Base-by-base conservation (phyloP, 2,797 vertebrate genomes). In the Pipistrellus kuhlii region DNA sequence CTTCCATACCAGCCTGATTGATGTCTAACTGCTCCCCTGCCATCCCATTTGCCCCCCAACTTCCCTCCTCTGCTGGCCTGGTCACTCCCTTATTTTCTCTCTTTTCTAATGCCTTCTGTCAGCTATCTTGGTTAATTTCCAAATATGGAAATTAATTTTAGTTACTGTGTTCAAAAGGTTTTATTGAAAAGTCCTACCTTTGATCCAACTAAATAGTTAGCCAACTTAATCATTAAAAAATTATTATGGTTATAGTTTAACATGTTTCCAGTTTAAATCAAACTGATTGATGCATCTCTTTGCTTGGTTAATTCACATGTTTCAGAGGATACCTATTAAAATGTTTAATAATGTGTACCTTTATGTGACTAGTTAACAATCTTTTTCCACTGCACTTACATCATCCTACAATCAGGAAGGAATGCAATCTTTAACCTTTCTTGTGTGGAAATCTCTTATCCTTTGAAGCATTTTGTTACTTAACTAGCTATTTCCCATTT, bases 381-480 rank as follows among this genome's bases (percentile, higher is more conserved):
- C 35, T 59, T 83, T 83, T 69, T 18, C 32, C 20, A 7, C 17
- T 44, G 6, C 0, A 32, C 17, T 59, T 53, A 35, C 13, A 68
- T 84, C 53, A 72, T 68, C n/a, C 9, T 76, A 23, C 3, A 35
- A 18, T 62, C 32, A 23, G 25, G 20, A 66, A 86, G 27, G 62
- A 66, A 30, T 7, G 14, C 35, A 48, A 87, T 62, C 77, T 87
- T 91, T 32, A 88, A 68, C 41, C 83, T 81, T 32, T 48, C 38
- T 81, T 48, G 62, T 35, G 18, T 69, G 51, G 84, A 86, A 78
- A 64, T 53, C 12, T 51, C 15, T 35, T 94, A 23, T 46, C 25
- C 38, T 94, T 44, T 76, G 80, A 93, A 90, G 25, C 77, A 25
- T 93, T 94, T 86, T 44, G 23, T 90, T 85, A 30, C 13, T 71